Base-by-base conservation (phyloP, 2,113 vertebrate species). In the Platanista minor region DNA sequence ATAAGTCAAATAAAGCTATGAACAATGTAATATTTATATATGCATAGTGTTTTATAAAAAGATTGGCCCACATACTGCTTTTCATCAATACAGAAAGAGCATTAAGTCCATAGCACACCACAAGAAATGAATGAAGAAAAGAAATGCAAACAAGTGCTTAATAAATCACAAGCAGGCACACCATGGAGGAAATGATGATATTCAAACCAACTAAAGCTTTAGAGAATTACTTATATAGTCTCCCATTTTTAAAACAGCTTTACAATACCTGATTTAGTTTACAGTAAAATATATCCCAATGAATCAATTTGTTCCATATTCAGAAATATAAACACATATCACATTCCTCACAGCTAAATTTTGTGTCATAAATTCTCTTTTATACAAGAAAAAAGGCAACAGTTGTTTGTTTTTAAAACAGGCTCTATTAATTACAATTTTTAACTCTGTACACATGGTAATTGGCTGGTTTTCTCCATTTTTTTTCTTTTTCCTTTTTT, bases 331-430 rank as follows among this genome's bases (percentile, higher is more conserved):
- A 99, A 99, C 99, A 99, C 99, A 98, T 99, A 99, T 99, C 99
- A 99, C 99, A 99, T 99, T 99, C 99, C 99, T 99, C 99, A 99
- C 98, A 99, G 98, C 98, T 99, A 99, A 99, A 99, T 99, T 99
- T 99, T 96, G 99, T 99, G 98, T 99, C 99, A 99, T 99, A 99
- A 99, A 99, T 99, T 99, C 99, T 99, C 99, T 99, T 99, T 99
- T 99, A 99, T 99, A 99, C 99, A 99, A 99, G 99, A 99, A 99
- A 99, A 99, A 99, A 99, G 99, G 99, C 99, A 99, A 99, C 99
- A 99, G 98, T 99, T 99, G 98, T 98, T 97, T 93, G 90, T 98
- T 98, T 98, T 98, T 97, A 98, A 98, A 99, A 99, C 98, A 99
- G 99, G 99, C 99, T 99, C 98, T 99, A 99, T 99, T 99, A 99